Evolutionary conservation across 2,797 vertebrate genomes (phyloP).

Genomic region (Sebastes dallii): DNA sequence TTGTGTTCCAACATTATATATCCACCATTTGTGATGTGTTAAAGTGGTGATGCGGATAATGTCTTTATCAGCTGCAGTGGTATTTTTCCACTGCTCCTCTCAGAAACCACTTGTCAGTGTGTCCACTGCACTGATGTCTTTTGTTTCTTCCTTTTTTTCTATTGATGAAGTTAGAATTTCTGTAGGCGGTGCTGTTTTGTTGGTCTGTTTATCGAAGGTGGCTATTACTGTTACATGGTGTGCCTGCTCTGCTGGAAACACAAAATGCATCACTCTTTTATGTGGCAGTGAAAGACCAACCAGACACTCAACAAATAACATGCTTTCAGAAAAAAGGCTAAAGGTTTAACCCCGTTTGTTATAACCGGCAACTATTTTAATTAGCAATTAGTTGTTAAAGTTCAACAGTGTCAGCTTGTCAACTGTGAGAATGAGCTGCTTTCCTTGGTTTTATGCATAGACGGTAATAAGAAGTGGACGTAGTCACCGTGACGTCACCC

Average conservation of each 20-base stretch:
- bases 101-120: not conserved
- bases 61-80: not conserved
- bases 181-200: slow-evolving; percentile 2
- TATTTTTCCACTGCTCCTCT: not conserved
- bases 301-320: not conserved
- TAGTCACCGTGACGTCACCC: too few species aligned
- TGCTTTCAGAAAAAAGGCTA: not conserved
- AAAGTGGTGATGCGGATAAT: not conserved
- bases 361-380: not conserved
- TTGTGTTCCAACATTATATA: not conserved
- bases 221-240: not conserved
- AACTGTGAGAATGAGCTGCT: not conserved
- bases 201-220: slow-evolving; percentile 12
- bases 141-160: not conserved
- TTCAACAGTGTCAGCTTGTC: not conserved
- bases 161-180: slow-evolving; percentile 6
- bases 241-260: not conserved
- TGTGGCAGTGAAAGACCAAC: not conserved
- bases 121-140: not conserved
- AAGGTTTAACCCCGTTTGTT: not conserved
- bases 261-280: not conserved
- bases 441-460: too few species aligned
- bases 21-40: not conserved
- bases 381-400: not conserved
- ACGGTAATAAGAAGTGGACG: too few species aligned